Evolutionary conservation across 2,113 vertebrate genomes (phyloP).

Genomic region (Chloroceryle aenea): DNA sequence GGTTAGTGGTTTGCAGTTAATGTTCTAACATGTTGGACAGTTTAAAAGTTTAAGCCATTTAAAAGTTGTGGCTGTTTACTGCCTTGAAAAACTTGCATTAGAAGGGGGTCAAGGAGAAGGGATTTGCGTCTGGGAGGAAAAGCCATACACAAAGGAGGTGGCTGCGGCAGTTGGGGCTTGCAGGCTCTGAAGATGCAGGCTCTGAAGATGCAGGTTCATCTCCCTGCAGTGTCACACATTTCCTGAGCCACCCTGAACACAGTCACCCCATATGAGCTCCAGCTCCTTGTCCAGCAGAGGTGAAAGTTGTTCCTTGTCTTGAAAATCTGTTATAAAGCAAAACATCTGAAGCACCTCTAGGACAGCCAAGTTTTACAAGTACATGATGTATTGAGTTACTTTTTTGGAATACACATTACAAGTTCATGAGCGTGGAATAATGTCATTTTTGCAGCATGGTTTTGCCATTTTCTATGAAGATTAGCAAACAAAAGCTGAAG

Average conservation of each 20-base stretch:
- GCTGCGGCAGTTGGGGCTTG: not conserved
- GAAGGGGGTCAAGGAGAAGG: not conserved
- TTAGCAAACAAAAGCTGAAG: not conserved
- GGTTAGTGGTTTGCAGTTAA: not conserved
- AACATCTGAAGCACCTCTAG: not conserved
- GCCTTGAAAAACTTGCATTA: not conserved
- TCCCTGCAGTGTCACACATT: rapidly evolving
- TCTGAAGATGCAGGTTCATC: not conserved
- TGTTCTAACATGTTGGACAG: not conserved
- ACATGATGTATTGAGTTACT: rapidly evolving
- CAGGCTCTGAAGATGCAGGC: not conserved
- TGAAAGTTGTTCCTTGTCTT: not conserved
- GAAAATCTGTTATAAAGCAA: not conserved
- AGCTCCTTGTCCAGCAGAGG: not conserved
- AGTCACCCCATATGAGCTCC: not conserved
- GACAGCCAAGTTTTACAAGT: not conserved
- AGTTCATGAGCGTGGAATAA: not conserved
- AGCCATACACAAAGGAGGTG: not conserved
- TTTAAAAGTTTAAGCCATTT: not conserved
- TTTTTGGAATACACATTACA: not conserved
- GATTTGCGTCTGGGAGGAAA: not conserved
- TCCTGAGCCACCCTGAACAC: too few species aligned
- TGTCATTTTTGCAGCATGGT: not conserved
- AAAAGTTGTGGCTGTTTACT: not conserved
- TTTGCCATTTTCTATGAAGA: not conserved